A percentile compares a stretch with the other conserved stretches of the same genome.
These are phyloP conservation scores for Apamea monoglypha DNA, from an alignment of 2,888 invertebrate genomes.

Conservation along the genomic window DNA sequence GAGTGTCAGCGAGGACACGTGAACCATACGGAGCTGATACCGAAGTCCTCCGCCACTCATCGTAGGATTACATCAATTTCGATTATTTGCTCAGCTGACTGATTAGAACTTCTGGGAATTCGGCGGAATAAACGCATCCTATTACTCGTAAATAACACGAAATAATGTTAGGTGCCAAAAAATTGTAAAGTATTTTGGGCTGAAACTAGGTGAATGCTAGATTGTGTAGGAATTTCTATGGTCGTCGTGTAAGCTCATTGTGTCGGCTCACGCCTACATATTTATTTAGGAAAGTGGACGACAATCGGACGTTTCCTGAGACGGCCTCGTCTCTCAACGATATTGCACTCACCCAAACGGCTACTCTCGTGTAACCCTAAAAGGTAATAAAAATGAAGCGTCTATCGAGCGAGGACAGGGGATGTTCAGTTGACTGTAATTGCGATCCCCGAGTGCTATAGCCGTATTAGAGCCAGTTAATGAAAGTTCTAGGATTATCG, in stretches of 20 bases:
- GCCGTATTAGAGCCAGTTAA: not conserved
- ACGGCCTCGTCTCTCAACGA: conserved; percentile 10
- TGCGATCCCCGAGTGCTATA: not conserved
- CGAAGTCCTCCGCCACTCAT: not conserved
- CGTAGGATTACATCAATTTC: not conserved
- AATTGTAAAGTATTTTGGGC: conserved; percentile 13
- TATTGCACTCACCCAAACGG: conserved; percentile 14
- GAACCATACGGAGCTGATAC: conserved; percentile 4
- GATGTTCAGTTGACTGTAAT: conserved; percentile 3
- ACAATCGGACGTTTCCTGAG: conserved; percentile 19
- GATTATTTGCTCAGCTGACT: conserved; percentile 35
- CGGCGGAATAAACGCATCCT: conserved; percentile 4
- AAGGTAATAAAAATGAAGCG: conserved; percentile 33
- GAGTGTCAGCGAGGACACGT: conserved; percentile 6
- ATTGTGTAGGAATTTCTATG: conserved; percentile 19
- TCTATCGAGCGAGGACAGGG: not conserved
- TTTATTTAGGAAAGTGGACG: conserved; percentile 47
- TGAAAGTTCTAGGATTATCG: not conserved
- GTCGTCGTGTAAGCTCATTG: conserved; percentile 2
- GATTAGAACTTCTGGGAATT: conserved; percentile 13
- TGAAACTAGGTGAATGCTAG: conserved; percentile 42
- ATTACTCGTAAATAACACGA: not conserved
- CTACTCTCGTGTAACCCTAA: conserved; percentile 15
- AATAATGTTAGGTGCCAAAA: conserved; percentile 25
- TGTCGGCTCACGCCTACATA: conserved; percentile 15